Conservation (phyloP, 2,113 vertebrate genomes). For the Orientallactaga bullata region DNA sequence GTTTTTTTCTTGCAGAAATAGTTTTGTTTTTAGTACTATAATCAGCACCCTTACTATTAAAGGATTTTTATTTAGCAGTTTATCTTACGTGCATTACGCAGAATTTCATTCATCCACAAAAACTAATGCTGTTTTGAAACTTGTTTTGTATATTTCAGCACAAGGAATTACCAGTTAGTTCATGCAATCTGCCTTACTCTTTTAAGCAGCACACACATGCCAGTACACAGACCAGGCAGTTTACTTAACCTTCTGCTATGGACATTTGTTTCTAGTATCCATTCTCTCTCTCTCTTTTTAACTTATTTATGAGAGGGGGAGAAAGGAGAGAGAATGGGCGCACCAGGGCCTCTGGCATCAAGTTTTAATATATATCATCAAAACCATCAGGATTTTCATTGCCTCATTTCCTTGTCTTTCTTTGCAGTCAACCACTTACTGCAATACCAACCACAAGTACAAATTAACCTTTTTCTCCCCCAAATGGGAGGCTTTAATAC, state of each 20-base stretch:
- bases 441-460: background rate
- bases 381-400: background rate
- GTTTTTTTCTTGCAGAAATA: background rate
- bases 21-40: constrained; percentile 3
- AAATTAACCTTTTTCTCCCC: too few relatives aligned
- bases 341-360: background rate
- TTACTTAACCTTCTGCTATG: background rate
- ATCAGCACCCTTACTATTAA: background rate
- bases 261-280: background rate
- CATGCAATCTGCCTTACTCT: background rate
- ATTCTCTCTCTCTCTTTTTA: background rate
- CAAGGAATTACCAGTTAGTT: background rate
- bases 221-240: background rate
- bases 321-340: too few relatives aligned
- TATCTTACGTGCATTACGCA: background rate
- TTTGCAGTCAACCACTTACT: background rate
- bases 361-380: background rate
- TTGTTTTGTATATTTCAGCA: background rate
- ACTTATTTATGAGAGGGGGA: too few relatives aligned
- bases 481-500: too few relatives aligned
- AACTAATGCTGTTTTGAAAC: background rate
- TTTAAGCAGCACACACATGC: background rate
- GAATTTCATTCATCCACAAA: background rate
- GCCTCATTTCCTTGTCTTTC: background rate
- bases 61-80: background rate